A percentile compares a stretch with the other conserved stretches of the same genome.
Conservation (phyloP, 2,113 vertebrate genomes). For the Dasypus novemcinctus region DNA sequence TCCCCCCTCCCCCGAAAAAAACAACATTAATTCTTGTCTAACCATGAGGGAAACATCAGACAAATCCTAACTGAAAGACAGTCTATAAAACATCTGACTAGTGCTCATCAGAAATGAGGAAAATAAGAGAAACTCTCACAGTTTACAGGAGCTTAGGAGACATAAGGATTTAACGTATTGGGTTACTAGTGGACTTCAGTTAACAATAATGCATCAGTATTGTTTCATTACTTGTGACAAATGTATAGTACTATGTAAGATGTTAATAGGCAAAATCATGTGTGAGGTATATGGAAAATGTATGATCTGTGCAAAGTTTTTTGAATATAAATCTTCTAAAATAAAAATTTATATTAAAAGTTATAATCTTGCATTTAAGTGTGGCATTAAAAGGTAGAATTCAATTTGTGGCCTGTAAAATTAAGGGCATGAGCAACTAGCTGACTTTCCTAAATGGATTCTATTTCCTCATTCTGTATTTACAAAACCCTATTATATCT, state of each 20-base stretch:
- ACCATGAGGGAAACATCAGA: not conserved
- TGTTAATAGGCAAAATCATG: not conserved
- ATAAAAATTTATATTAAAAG: not conserved
- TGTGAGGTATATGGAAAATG: not conserved
- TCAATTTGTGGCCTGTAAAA: not conserved
- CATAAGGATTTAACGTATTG: not conserved
- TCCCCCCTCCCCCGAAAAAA: not conserved
- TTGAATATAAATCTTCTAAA: not conserved
- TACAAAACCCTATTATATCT: not conserved
- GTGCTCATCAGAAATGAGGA: not conserved
- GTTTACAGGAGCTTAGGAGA: not conserved
- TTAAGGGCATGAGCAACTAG: not conserved
- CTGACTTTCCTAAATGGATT: not conserved
- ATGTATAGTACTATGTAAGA: not conserved
- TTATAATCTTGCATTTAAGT: not conserved
- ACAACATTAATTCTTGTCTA: not conserved
- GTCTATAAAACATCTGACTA: not conserved
- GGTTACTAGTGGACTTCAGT: not conserved
- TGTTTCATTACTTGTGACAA: not conserved
- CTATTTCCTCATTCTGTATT: not conserved
- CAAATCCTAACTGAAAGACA: not conserved
- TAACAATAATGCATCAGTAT: not conserved
- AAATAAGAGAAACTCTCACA: not conserved
- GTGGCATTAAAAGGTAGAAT: not conserved
- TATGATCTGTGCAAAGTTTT: not conserved